These are phyloP conservation scores for Scaptodrosophila lebanonensis DNA, from an alignment of 1,140 invertebrate genomes.

Conservation along the genomic window DNA sequence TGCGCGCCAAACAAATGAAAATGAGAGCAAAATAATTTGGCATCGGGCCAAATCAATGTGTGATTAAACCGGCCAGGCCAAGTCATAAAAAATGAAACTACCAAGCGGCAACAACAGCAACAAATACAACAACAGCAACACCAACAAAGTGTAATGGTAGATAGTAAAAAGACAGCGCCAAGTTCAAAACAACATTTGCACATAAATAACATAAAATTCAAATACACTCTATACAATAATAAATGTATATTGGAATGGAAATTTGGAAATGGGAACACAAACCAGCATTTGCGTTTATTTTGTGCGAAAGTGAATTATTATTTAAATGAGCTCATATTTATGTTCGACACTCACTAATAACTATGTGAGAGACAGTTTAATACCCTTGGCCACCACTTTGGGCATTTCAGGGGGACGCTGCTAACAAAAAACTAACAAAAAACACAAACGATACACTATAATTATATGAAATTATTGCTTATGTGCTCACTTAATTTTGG, in stretches of 20 bases:
- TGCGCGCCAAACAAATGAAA: conserved; percentile 27
- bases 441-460: conserved; percentile 26
- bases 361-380: conserved; percentile 47
- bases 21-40: conserved; percentile 69
- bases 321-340: conserved; percentile 24
- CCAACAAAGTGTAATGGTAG: conserved; percentile 22
- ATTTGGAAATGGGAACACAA: too few relatives aligned
- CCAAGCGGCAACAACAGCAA: conserved; percentile 5
- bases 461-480: conserved; percentile 50
- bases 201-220: too few relatives aligned
- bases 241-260: too few relatives aligned
- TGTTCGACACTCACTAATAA: background rate
- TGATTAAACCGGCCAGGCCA: conserved; percentile 54
- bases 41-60: conserved; percentile 41
- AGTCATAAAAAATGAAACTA: conserved; percentile 17
- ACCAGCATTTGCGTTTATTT: too few relatives aligned
- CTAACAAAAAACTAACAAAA: conserved; percentile 1
- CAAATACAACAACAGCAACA: too few relatives aligned
- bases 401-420: conserved; percentile 15
- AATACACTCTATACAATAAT: too few relatives aligned
- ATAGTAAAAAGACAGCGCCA: conserved; percentile 22
- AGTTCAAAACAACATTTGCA: too few relatives aligned
- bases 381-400: conserved; percentile 45
- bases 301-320: conserved; percentile 20
- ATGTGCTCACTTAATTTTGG: conserved; percentile 17